phyloP scores from a whole-genome alignment of 2,797 vertebrate species.

The Etheostoma nigrum region DNA sequence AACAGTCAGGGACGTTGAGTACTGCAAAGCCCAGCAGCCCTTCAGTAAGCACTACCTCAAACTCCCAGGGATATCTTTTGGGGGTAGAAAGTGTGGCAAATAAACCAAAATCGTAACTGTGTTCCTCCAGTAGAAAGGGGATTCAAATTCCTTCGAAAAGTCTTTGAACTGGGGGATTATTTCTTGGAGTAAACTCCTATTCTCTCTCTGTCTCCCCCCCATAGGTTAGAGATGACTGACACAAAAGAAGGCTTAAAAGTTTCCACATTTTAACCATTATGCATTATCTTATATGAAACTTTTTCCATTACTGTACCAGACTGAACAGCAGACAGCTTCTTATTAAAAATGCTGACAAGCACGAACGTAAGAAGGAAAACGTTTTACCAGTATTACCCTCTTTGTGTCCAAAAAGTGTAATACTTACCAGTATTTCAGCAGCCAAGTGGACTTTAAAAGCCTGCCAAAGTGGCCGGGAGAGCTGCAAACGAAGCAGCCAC shows the following conservation, averaged over 20 bases:
- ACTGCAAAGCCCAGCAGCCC: conserved; percentile 63
- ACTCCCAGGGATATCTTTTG: conserved; percentile 62
- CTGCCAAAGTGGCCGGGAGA: conserved; percentile 52
- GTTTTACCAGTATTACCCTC: conserved; percentile 38
- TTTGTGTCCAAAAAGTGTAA: conserved; percentile 29
- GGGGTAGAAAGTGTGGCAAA: conserved; percentile 42
- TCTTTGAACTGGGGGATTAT: conserved; percentile 3
- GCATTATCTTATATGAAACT: background rate
- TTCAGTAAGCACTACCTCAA: conserved; percentile 74
- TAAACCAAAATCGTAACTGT: conserved; percentile 48
- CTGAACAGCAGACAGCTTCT: background rate
- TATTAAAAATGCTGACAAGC: background rate
- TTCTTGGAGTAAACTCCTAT: background rate
- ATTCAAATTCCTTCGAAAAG: background rate
- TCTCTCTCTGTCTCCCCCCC: background rate
- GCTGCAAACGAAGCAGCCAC: conserved; percentile 19
- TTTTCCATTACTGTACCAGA: background rate
- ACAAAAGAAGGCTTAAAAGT: conserved; percentile 16
- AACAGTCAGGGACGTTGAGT: conserved; percentile 49
- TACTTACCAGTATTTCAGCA: conserved; percentile 38
- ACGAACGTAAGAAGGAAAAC: background rate
- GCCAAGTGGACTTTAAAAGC: conserved; percentile 36
- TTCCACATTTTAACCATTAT: conserved; percentile 18
- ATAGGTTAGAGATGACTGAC: background rate
- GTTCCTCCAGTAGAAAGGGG: conserved; percentile 6